Base-by-base conservation (phyloP, 2,113 vertebrate species). In the Catagonus wagneri region DNA sequence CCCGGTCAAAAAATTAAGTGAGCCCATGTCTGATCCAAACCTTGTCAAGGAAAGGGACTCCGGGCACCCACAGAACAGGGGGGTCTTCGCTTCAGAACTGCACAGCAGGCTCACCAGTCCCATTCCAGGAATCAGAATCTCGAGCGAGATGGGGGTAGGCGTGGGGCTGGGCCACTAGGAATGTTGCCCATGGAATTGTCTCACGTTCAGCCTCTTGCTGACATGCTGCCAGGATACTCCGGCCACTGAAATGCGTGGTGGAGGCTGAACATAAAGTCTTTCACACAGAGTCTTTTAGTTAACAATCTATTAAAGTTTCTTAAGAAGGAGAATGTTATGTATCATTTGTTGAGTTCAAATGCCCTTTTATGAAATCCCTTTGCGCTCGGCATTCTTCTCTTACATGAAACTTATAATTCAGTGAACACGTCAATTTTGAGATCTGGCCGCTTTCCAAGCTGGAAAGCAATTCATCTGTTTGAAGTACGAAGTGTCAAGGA, bases 301-400 rank as follows among this genome's bases (percentile, higher is more conserved):
- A 15, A 65, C 15, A 58, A 89, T 86, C 95, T 80, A 95, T 92
- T 86, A 29, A 98, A 90, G 76, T 96, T 96, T 50, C 29, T 79
- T 89, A 97, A 68, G 83, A 96, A 83, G 15, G 32, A 13, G 94
- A 96, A 91, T 89, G 65, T 61, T 95, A 92, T 86, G 19, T 88
- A 81, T 75, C 81, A 94, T 96, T 95, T 96, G 25, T 34, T 95
- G 71, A 97, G 0, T 93, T 97, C 66, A 90, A 97, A 92, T 68
- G 25, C 13, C 89, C 16, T 97, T 98, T 85, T 75, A 97, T 81
- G 71, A 85, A 89, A 97, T 79, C 11, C 0, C 84, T 58, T 89
- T 68, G 44, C 27, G 44, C 44, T 80, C 56, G 89, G 74, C 39
- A 2, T 89, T 90, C 54, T 96, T 97, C 66, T 95, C 29, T 76